Evolutionary conservation across 2,797 vertebrate species (phyloP), one percentile per base, ranked within the genome.

Genomic region (Urosaurus nigricauda): DNA sequence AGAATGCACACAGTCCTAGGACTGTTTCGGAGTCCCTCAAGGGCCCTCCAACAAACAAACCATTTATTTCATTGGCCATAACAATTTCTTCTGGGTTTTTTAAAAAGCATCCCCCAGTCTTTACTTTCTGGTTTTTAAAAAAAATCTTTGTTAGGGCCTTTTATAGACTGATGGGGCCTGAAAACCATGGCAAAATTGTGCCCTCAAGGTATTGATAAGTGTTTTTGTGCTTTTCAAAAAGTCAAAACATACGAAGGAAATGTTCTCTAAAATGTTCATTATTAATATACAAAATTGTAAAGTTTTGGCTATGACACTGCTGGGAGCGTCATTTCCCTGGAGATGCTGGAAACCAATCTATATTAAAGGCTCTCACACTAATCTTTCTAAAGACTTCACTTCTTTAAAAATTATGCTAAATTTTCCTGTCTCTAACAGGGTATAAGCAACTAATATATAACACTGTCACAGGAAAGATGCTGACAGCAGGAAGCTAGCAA

Each of bases 381-480:
- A 53, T 53, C 47, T 3, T 60, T 47, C 63, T 78, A 21, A 78
- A 40, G 37, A 35, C 40, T 2, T 79, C 26, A 51, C n/a, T 17
- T 60, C 74, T 78, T 86, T 32, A 40, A n/a, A 87, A 87, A 53
- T 14, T 70, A 47, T 60, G 32, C 79, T 60, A 43, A 58, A 19
- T 35, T 56, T n/a, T 74, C 19, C 79, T 81, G 43, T 16, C 19
- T 40, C 77, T 82, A n/a, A 82, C 32, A 26, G 56, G 13, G 40
- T 53, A 74, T 53, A 81, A 86, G 82, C 47, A 53, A 83, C 87
- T 56, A 2, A 78, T 89, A 53, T 86, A 51, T 80, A 82, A 81
- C 58, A 84, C 78, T 87, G 65, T 88, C 87, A 90, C 83, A 93
- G 91, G 71, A 87, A 4, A 12, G 83, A 40, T 94, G n/a, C 56